Evolutionary conservation across 2,797 vertebrate species (phyloP), one percentile per base, ranked within the genome.

Genomic region (Synanceia verrucosa): DNA sequence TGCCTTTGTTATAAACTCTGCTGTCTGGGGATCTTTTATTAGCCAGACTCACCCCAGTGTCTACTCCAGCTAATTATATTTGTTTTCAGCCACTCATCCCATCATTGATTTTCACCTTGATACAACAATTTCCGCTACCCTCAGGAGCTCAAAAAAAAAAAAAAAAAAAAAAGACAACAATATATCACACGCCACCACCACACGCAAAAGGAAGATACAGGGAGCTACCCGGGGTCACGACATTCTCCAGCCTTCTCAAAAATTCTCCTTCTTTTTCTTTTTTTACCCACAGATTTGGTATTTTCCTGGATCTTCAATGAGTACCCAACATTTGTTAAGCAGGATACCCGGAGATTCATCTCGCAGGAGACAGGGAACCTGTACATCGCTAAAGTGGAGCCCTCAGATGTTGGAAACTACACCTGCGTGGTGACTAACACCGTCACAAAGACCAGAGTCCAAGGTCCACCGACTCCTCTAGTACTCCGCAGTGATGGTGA

Each of bases 281-380:
- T n/a, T 70, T 66, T 41, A 9, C 78, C 86, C 91, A 52, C 94
- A 99, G 98, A 97, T 88, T 92, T 99, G 61, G 93, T 91, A 60
- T 99, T 99, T 26, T 96, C 96, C 1, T 99, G 98, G 98, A 97
- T 99, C 90, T 98, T 99, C 90, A 99, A 99, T 2, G 97, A 98
- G 82, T 97, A 96, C 83, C 97, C 98, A 0, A 94, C 94, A 0
- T 96, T 96, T n/a, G 96, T 98, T 64, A 96, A 96, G 78, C 97
- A 99, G 88, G 98, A 99, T 66, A 96, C 88, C 18, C 96, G 97
- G 0, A 95, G 97, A 70, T 99, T 99, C 11, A 95, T 99, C 77
- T 99, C 98, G 0, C 98, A 99, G 84, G 96, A 97, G 79, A 99
- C 97, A 0, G 98, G 98, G 0, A 98, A 99, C 57, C 88, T 99